These are phyloP conservation scores for Lophura swinhoii DNA, from an alignment of 2,797 vertebrate species.

Conservation along the genomic window DNA sequence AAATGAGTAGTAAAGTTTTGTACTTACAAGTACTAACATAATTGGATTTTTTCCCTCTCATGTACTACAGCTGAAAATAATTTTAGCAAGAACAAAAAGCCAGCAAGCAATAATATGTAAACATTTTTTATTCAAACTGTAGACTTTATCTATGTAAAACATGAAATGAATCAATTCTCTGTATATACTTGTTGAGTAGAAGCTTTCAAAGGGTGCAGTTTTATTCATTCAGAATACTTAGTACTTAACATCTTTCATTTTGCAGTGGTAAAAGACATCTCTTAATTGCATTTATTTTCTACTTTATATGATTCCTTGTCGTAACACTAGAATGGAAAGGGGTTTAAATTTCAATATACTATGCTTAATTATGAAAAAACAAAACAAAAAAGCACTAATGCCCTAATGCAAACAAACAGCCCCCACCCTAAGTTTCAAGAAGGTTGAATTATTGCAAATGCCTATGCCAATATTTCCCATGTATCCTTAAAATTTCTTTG, in stretches of 20 bases:
- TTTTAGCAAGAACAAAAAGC: background rate
- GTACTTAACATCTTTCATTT: background rate
- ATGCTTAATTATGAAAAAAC: background rate
- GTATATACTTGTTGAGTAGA: background rate
- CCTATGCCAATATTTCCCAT: background rate
- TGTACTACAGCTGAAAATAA: background rate
- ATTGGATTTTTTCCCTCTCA: background rate
- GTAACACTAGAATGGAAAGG: too few species aligned
- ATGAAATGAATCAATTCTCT: background rate
- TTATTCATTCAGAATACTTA: background rate
- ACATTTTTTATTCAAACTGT: background rate
- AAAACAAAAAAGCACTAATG: background rate
- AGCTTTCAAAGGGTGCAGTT: background rate
- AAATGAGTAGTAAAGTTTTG: background rate
- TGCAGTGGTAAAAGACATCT: background rate
- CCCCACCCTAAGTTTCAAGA: background rate
- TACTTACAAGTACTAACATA: background rate
- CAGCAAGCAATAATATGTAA: background rate
- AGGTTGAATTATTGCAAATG: background rate
- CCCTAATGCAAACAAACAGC: background rate
- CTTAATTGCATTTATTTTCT: background rate
- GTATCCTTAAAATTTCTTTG: background rate
- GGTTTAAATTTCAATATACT: background rate
- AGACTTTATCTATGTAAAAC: background rate
- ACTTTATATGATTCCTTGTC: background rate